Base-by-base conservation (phyloP, 2,888 invertebrate genomes). In the Apamea sordens region DNA sequence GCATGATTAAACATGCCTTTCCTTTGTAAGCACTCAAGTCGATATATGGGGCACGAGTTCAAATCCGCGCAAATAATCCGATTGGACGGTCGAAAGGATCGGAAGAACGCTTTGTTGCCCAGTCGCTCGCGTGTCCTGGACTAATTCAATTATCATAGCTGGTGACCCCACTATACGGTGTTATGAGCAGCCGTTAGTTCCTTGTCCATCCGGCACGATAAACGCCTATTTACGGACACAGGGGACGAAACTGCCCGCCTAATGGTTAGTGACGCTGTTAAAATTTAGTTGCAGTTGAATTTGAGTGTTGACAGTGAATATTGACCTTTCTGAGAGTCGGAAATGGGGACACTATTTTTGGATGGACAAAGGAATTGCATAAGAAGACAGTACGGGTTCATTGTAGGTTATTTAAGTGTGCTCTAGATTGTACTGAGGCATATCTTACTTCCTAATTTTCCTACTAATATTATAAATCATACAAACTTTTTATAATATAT, bases 41-140 rank as follows among this genome's bases (percentile, higher is more conserved):
- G 77, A 86, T 88, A 94, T 93, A 91, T 93, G 92, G 95, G 94
- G 92, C 94, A 94, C 84, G 90, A 91, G 94, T 92, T 94, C 93
- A 95, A 92, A 94, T 94, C 94, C 93, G 93, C 93, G 94, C 90
- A 91, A 94, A 91, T 96, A 96, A 96, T 96, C 93, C 93, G 94
- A 96, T 96, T 95, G 95, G 89, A 78, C 91, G 91, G 89, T 86
- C 89, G 89, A 93, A 92, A 92, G 94, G 93, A 91, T 91, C 90
- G 87, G 88, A 91, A 90, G 91, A 93, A 91, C 92, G 92, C 94
- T 95, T 94, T 94, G 93, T 93, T 88, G 91, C 88, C 83, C 92
- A 92, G 90, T 90, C 92, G 90, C 89, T 93, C 93, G 94, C 94
- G 92, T 93, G 91, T 92, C 91, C 92, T 91, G 90, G 86, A 90